A percentile compares a stretch with the other conserved stretches of the same genome.
Evolutionary conservation across 2,888 invertebrate genomes (phyloP).

Genomic region (Eremobia ochroleuca): DNA sequence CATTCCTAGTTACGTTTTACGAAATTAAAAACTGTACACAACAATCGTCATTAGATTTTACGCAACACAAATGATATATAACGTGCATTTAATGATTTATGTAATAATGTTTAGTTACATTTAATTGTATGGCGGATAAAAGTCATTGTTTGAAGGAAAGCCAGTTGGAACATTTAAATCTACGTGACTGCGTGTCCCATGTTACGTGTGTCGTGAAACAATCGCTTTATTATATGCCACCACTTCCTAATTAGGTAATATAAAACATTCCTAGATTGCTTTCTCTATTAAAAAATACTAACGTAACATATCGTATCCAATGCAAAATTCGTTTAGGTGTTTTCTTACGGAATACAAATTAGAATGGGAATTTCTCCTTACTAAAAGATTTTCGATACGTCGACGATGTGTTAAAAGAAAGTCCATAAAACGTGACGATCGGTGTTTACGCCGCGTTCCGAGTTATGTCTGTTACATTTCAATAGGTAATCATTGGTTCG

Average conservation of each 20-base stretch:
- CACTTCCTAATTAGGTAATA: constrained; percentile 75
- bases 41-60: constrained; percentile 65
- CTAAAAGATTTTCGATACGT: constrained; percentile 82
- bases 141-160: constrained; percentile 65
- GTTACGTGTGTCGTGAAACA: constrained; percentile 54
- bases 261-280: constrained; percentile 71
- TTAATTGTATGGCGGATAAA: constrained; percentile 63
- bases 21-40: constrained; percentile 63
- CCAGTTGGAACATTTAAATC: constrained; percentile 38
- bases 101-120: constrained; percentile 57
- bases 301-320: constrained; percentile 78
- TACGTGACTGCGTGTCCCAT: constrained; percentile 40
- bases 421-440: constrained; percentile 74
- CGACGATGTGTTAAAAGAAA: constrained; percentile 84
- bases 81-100: constrained; percentile 68
- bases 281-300: constrained; percentile 75
- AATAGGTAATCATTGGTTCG: constrained; percentile 63
- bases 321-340: constrained; percentile 79
- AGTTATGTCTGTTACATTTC: constrained; percentile 68
- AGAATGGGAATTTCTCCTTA: constrained; percentile 85
- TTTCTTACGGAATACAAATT: constrained; percentile 85
- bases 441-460: constrained; percentile 69
- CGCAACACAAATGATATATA: constrained; percentile 67
- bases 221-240: constrained; percentile 53
- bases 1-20: constrained; percentile 51